A percentile compares a stretch with the other conserved stretches of the same genome.
These are phyloP conservation scores for Pseudomyrmex cubaensis DNA, from an alignment of 1,140 invertebrate genomes.

Conservation along the genomic window DNA sequence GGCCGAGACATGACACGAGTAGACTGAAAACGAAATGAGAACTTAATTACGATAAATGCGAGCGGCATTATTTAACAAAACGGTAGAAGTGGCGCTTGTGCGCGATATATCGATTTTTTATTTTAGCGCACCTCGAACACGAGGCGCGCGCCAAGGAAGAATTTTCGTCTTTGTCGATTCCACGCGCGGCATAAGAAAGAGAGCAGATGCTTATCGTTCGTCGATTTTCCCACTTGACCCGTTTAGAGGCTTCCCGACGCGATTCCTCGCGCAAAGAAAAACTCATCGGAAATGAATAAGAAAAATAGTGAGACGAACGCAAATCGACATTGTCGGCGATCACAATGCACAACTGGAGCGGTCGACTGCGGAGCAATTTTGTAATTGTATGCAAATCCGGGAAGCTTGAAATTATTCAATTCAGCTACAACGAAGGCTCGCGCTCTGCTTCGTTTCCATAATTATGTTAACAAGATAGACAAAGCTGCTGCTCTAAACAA, in stretches of 20 bases:
- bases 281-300: constrained; percentile 36
- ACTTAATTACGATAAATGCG: constrained; percentile 17
- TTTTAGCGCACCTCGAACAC: no score
- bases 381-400: constrained; percentile 62
- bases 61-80: constrained; percentile 31
- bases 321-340: constrained; percentile 53
- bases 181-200: neutral
- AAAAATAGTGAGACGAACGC: constrained; percentile 48
- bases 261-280: constrained; percentile 32
- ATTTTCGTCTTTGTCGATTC: constrained; percentile 19
- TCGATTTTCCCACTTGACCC: constrained; percentile 66
- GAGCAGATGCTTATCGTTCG: constrained; percentile 59
- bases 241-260: constrained; percentile 33
- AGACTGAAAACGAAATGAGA: neutral
- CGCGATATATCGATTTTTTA: constrained; percentile 44
- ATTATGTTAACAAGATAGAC: constrained; percentile 59
- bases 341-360: constrained; percentile 38
- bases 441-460: constrained; percentile 53
- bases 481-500: constrained; percentile 49
- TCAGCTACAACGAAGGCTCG: constrained; percentile 38
- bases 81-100: neutral
- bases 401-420: constrained; percentile 62
- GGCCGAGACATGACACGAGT: neutral
- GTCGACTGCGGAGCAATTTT: constrained; percentile 54
- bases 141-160: constrained; percentile 10